These are phyloP conservation scores for Cephalopterus ornatus DNA, from an alignment of 2,113 vertebrate species.

Conservation along the genomic window DNA sequence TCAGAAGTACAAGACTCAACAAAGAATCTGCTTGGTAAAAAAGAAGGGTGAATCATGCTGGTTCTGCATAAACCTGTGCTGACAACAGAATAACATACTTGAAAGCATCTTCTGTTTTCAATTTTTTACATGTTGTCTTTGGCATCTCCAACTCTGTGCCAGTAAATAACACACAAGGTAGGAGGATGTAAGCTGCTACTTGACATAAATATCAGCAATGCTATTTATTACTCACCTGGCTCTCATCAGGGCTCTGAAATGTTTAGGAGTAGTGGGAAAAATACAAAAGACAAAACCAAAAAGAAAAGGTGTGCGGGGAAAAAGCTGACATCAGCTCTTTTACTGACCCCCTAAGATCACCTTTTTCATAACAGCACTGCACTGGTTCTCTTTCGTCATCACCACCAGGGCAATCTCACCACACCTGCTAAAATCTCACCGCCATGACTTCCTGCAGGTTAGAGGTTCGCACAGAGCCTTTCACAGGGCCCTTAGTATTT, in stretches of 20 bases:
- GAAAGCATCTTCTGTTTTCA: not conserved
- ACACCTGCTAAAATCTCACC: not conserved
- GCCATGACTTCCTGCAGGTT: not conserved
- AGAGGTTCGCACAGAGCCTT: accelerated
- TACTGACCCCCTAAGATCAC: accelerated
- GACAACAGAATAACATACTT: not conserved
- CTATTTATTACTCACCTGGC: not conserved
- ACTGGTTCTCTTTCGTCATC: not conserved
- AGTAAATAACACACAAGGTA: not conserved
- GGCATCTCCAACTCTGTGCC: not conserved
- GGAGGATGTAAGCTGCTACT: not conserved
- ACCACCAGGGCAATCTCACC: not conserved
- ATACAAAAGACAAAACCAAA: not conserved
- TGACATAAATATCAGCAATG: not conserved
- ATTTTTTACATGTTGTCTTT: not conserved
- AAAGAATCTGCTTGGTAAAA: not conserved
- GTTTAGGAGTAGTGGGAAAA: not conserved
- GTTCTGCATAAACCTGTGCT: not conserved
- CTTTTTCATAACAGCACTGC: accelerated
- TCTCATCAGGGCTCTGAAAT: not conserved
- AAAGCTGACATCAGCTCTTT: not conserved
- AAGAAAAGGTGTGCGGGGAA: accelerated
- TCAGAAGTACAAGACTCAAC: conserved; percentile 31
- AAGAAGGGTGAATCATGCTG: conserved; percentile 12
- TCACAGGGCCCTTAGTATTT: not conserved